A percentile compares a stretch with the other conserved stretches of the same genome.
Conservation (phyloP, 2,113 vertebrate species). For the Pseudorasbora parva region DNA sequence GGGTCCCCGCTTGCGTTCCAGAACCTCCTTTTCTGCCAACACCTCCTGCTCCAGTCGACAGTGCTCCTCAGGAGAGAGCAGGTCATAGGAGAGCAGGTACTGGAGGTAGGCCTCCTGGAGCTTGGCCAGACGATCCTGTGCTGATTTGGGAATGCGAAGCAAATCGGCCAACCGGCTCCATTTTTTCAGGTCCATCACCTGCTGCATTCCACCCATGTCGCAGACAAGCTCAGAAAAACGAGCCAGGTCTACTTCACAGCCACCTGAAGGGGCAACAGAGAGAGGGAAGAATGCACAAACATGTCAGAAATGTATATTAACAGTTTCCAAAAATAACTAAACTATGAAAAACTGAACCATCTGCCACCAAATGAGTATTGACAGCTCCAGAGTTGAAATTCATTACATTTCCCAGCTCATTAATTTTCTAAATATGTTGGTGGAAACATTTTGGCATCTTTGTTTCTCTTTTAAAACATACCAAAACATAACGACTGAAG, state of each 20-base stretch:
- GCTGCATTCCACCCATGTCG: slow-evolving; percentile 99
- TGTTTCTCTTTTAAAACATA: slow-evolving; percentile 20
- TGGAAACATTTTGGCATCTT: not conserved
- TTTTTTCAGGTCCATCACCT: slow-evolving; percentile 99
- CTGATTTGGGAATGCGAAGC: slow-evolving; percentile 94
- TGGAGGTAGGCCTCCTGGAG: slow-evolving; percentile 99
- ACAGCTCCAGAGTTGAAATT: not conserved
- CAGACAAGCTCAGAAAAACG: slow-evolving; percentile 98
- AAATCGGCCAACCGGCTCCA: slow-evolving; percentile 98
- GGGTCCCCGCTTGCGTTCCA: slow-evolving; percentile 92
- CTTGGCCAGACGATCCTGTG: slow-evolving; percentile 98
- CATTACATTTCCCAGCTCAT: slow-evolving; percentile 22
- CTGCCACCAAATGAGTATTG: slow-evolving; percentile 5
- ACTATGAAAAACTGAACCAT: not conserved
- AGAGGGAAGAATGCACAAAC: not conserved
- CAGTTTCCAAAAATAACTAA: slow-evolving; percentile 35
- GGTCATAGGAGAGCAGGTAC: slow-evolving; percentile 97
- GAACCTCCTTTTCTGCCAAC: slow-evolving; percentile 90
- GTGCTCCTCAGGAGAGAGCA: slow-evolving; percentile 89
- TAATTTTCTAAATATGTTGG: slow-evolving; percentile 10
- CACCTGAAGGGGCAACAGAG: slow-evolving; percentile 74
- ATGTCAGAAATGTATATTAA: not conserved
- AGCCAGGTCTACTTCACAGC: slow-evolving; percentile 98
- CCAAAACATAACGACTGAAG: not conserved
- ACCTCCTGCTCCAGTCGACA: slow-evolving; percentile 89